Evolutionary conservation across 1,140 invertebrate genomes (phyloP).

Genomic region (Drosophila mayri): DNA sequence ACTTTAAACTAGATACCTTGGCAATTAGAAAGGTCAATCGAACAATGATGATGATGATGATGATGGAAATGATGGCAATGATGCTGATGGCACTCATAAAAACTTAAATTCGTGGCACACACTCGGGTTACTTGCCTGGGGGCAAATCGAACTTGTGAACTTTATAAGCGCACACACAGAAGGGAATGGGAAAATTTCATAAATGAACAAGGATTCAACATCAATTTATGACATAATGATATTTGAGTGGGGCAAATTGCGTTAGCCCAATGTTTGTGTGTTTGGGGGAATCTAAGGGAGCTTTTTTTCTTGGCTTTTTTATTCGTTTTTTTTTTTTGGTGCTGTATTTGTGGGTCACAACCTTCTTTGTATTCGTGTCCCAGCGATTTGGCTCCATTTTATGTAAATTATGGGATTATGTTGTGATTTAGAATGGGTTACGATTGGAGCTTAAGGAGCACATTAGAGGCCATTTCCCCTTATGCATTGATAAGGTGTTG

Average conservation of each 20-base stretch:
- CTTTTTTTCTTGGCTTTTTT: not conserved
- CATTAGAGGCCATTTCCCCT: constrained; percentile 36
- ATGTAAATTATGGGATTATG: constrained; percentile 82
- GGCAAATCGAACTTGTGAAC: constrained; percentile 57
- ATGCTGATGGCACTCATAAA: constrained; percentile 40
- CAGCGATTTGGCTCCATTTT: constrained; percentile 64
- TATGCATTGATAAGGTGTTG: constrained; percentile 57
- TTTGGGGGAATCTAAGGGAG: constrained; percentile 14
- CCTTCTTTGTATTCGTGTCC: constrained; percentile 58
- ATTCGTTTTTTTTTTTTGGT: not conserved
- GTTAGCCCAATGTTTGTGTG: constrained; percentile 43
- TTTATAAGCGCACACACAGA: constrained; percentile 28
- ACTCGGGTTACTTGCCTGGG: constrained; percentile 5
- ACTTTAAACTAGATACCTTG: constrained; percentile 60
- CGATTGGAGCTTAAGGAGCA: constrained; percentile 55
- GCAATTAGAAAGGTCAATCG: constrained; percentile 69
- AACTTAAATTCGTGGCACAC: constrained; percentile 40
- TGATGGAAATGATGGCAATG: constrained; percentile 6
- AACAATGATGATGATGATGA: constrained; percentile 39
- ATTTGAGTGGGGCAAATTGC: constrained; percentile 65
- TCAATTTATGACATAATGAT: constrained; percentile 81
- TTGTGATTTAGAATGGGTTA: constrained; percentile 79
- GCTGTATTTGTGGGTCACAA: constrained; percentile 34
- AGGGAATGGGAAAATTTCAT: constrained; percentile 73
- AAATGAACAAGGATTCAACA: constrained; percentile 81